Evolutionary conservation across 2,888 invertebrate genomes (phyloP).

Genomic region (Labia minor): DNA sequence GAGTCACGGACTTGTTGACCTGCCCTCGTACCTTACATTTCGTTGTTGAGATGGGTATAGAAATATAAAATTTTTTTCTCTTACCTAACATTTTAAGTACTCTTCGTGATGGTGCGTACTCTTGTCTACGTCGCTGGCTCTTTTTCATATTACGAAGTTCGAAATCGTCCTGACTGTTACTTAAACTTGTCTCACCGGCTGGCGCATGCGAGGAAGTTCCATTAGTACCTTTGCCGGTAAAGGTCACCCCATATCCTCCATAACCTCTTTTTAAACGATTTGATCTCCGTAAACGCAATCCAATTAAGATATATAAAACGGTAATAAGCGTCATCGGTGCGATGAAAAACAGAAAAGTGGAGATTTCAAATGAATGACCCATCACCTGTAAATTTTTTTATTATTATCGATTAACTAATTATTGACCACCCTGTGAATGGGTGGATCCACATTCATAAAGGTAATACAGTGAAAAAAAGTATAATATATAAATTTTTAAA

Average conservation of each 20-base stretch:
- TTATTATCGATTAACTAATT: conserved; percentile 57
- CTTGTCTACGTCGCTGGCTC: not conserved
- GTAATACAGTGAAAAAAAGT: too few species aligned
- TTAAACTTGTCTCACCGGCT: conserved; percentile 16
- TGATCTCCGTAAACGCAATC: conserved; percentile 41
- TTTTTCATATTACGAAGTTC: not conserved
- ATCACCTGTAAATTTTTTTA: conserved; percentile 39
- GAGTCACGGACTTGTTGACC: too few species aligned
- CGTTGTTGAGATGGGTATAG: too few species aligned
- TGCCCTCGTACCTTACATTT: too few species aligned
- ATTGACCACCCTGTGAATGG: too few species aligned
- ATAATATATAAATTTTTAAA: too few species aligned
- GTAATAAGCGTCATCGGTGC: conserved; percentile 50
- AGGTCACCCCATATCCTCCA: not conserved
- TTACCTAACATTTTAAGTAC: conserved; percentile 69
- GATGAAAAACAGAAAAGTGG: conserved; percentile 51
- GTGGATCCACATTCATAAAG: too few species aligned
- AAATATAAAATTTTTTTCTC: too few species aligned
- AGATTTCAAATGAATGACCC: conserved; percentile 45
- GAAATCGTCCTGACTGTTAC: not conserved
- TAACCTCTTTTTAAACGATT: conserved; percentile 31
- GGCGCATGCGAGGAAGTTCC: not conserved
- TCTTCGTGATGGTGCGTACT: conserved; percentile 49
- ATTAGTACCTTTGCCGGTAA: conserved; percentile 5
- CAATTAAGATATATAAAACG: conserved; percentile 45